phyloP scores from a whole-genome alignment of 2,888 invertebrate species.

The Allygus modestus region DNA sequence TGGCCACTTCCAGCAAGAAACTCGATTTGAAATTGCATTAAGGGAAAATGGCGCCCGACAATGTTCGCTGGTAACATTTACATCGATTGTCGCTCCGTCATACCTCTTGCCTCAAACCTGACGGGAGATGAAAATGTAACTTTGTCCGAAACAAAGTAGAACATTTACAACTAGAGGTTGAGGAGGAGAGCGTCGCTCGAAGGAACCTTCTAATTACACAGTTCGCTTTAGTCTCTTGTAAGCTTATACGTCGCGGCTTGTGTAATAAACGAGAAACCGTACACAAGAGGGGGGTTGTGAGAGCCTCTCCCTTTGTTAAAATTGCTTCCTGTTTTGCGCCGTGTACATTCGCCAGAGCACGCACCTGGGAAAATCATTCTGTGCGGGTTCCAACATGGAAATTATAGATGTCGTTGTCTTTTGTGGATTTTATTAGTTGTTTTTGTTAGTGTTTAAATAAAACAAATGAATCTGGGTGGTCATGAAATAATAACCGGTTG shows the following conservation, averaged over 20 bases:
- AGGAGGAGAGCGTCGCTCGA: neutral
- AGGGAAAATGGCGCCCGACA: neutral
- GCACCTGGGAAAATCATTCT: neutral
- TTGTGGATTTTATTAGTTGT: too few relatives aligned
- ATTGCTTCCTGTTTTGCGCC: neutral
- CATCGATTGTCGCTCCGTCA: slow-evolving; percentile 1
- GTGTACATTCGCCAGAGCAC: neutral
- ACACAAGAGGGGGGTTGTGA: neutral
- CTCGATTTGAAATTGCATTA: slow-evolving; percentile 5
- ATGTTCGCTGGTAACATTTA: slow-evolving; percentile 10
- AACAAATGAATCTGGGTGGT: too few relatives aligned
- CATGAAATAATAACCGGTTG: too few relatives aligned
- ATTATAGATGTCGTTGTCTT: too few relatives aligned
- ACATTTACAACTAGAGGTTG: neutral
- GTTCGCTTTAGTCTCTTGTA: neutral
- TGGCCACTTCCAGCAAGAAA: neutral
- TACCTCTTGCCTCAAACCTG: neutral
- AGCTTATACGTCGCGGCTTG: neutral
- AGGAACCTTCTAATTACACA: neutral
- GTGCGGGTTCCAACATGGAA: too few relatives aligned
- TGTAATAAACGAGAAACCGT: neutral
- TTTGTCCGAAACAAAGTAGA: neutral
- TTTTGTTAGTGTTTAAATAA: too few relatives aligned
- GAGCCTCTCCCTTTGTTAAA: neutral
- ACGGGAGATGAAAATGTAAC: neutral